phyloP scores from a whole-genome alignment of 1,140 invertebrate genomes.

The Lethrus apterus region DNA sequence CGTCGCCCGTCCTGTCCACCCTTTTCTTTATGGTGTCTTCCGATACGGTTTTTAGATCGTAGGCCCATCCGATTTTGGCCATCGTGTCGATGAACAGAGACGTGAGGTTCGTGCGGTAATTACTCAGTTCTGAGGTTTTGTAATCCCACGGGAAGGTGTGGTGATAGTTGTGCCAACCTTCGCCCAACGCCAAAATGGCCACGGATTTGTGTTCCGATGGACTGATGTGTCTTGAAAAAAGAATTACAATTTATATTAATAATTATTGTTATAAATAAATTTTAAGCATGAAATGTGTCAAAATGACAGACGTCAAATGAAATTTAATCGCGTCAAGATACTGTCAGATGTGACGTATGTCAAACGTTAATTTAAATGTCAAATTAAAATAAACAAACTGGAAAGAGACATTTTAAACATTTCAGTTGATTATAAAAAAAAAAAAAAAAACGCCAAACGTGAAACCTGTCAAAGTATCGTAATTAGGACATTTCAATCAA shows the following conservation, averaged over 20 bases:
- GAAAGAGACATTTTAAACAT: too few relatives aligned
- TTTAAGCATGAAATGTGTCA: background rate
- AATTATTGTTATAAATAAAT: background rate
- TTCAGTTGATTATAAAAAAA: background rate
- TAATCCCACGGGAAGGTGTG: constrained; percentile 81
- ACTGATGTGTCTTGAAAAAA: constrained; percentile 31
- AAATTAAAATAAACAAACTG: too few relatives aligned
- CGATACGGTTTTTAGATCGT: constrained; percentile 67
- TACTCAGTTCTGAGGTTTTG: constrained; percentile 56
- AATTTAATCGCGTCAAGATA: too few relatives aligned
- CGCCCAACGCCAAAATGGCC: constrained; percentile 52
- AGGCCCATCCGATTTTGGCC: constrained; percentile 63
- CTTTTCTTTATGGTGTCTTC: constrained; percentile 57
- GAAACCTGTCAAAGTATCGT: too few relatives aligned
- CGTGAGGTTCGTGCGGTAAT: constrained; percentile 64
- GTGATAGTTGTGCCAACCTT: constrained; percentile 88
- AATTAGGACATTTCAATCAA: too few relatives aligned
- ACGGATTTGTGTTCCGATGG: constrained; percentile 65
- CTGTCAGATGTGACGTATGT: too few relatives aligned
- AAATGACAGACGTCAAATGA: background rate
- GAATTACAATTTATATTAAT: background rate
- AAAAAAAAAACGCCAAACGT: background rate
- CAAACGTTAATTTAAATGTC: too few relatives aligned
- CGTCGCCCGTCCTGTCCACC: constrained; percentile 71
- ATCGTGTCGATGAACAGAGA: constrained; percentile 76